Percentiles rank a stretch among this genome's conserved stretches.
phyloP scores from a whole-genome alignment of 2,888 invertebrate genomes.

The Cerastis rubricosa region DNA sequence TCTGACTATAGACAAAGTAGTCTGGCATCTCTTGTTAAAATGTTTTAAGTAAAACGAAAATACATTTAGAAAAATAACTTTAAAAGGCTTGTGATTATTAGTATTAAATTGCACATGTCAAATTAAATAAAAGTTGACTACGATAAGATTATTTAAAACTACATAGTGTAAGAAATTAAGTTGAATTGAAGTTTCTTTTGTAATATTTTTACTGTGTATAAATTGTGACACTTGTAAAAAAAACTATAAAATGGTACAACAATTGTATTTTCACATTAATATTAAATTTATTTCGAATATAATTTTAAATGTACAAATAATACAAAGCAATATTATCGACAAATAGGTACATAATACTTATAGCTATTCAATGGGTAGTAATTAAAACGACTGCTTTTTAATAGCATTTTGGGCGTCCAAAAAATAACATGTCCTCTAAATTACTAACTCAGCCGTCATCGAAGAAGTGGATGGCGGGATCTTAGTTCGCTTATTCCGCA shows the following conservation, averaged over 20 bases:
- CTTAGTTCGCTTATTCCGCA: too few species aligned
- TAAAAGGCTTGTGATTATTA: constrained; percentile 57
- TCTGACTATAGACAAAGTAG: not conserved
- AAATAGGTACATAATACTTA: constrained; percentile 49
- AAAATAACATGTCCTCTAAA: too few species aligned
- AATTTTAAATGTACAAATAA: constrained; percentile 38
- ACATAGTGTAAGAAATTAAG: not conserved
- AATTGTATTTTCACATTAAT: constrained; percentile 24
- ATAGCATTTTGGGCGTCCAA: too few species aligned
- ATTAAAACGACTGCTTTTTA: too few species aligned
- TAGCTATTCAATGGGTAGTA: constrained; percentile 4
- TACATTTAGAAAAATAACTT: not conserved
- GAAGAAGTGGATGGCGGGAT: too few species aligned
- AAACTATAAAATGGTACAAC: constrained; percentile 33
- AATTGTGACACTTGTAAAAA: not conserved
- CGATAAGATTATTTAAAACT: constrained; percentile 4
- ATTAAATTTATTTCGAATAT: constrained; percentile 24
- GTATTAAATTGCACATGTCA: constrained; percentile 26
- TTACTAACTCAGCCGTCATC: too few species aligned
- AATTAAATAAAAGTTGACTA: constrained; percentile 2
- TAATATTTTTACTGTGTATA: constrained; percentile 30
- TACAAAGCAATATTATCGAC: constrained; percentile 42
- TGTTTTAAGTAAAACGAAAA: not conserved
- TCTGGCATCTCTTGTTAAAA: constrained; percentile 12
- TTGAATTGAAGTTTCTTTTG: not conserved